Evolutionary conservation across 2,113 vertebrate species (phyloP), one percentile per base, ranked within the genome.

Genomic region (Sturnus vulgaris): DNA sequence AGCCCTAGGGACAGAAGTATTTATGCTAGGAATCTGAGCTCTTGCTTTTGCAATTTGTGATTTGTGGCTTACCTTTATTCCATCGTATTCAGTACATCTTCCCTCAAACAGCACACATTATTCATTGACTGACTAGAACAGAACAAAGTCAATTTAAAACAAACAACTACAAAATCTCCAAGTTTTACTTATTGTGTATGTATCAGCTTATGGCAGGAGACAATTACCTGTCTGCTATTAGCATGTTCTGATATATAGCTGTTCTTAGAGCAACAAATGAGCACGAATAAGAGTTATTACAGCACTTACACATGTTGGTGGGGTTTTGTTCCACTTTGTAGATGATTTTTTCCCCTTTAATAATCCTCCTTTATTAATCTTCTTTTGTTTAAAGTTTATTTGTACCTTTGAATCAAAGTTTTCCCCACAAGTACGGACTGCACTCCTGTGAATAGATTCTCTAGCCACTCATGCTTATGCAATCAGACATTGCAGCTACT

Each of bases 191-290:
- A 40, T 71, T 76, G 15, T 40, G 49, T 60, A 37, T 76, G 39
- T 84, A 79, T 72, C 88, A 91, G 46, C 22, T 87, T 76, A 68
- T 53, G n/a, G 33, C 49, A 95, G 56, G 14, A 87, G n/a, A 92
- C 73, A 86, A 86, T 64, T 52, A 89, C 46, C n/a, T 82, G 39
- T 25, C 44, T 79, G 19, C 52, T 70, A n/a, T 50, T 42, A 63
- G 10, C 42, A 59, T 33, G 40, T 64, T 91, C 73, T 76, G 27
- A 85, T 68, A 37, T 40, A 89, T 12, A 60, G 57, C 22, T 37
- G 4, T 72, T 57, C 69, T 49, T 24, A 53, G 22, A 86, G 40
- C 37, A 85, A 87, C 15, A 82, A 91, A 87, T 31, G 16, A 68
- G 61, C 24, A 60, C 13, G 14, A 9, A 11, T 2, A 37, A 47